Percentiles rank a stretch among this genome's conserved stretches.
These are phyloP conservation scores for Nixonia krombeini DNA, from an alignment of 1,140 invertebrate genomes.

Conservation along the genomic window DNA sequence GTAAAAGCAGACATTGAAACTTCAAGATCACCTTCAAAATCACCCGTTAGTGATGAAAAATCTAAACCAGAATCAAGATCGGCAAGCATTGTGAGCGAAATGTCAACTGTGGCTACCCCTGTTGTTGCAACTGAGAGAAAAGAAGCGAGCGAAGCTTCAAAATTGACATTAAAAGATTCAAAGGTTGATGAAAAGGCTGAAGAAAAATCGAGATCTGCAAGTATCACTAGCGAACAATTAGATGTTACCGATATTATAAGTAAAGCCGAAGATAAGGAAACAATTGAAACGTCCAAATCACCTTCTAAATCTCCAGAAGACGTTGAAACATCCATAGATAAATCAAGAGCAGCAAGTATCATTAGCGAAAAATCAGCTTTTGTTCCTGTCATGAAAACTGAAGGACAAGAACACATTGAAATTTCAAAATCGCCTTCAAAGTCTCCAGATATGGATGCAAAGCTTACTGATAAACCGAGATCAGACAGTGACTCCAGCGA, in stretches of 20 bases:
- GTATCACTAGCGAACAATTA: conserved; percentile 9
- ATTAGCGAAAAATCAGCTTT: conserved; percentile 10
- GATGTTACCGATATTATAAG: too few relatives aligned
- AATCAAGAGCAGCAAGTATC: conserved; percentile 17
- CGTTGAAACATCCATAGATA: too few relatives aligned
- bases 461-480: conserved; percentile 6
- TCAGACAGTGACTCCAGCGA: conserved; percentile 6
- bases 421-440: too few relatives aligned
- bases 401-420: not conserved
- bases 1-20: not conserved
- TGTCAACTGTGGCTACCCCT: too few relatives aligned
- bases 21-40: too few relatives aligned
- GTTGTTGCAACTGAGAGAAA: too few relatives aligned
- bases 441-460: conserved; percentile 23
- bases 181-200: not conserved
- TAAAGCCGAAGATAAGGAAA: too few relatives aligned
- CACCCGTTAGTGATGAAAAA: conserved; percentile 18
- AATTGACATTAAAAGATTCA: too few relatives aligned
- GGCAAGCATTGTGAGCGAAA: too few relatives aligned
- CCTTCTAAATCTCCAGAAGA: too few relatives aligned
- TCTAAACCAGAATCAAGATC: not conserved
- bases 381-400: not conserved
- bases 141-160: too few relatives aligned
- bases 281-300: too few relatives aligned
- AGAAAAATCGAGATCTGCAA: conserved; percentile 23